phyloP scores from a whole-genome alignment of 2,797 vertebrate species.

The Lemur catta region DNA sequence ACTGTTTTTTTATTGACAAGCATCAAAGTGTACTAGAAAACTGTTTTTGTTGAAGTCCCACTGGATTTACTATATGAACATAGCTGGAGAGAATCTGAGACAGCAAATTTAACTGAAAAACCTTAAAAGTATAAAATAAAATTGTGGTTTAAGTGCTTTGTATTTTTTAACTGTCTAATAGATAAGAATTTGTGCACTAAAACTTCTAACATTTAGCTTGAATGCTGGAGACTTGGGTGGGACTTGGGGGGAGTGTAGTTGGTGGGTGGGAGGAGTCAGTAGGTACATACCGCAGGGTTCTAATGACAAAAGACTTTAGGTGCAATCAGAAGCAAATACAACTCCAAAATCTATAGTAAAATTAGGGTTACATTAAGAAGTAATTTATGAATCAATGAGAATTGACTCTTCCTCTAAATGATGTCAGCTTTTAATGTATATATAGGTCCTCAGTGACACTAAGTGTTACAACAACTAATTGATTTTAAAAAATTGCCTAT shows the following conservation, averaged over 20 bases:
- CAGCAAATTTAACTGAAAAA: neutral
- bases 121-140: neutral
- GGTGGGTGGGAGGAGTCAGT: neutral
- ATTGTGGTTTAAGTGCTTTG: neutral
- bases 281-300: neutral
- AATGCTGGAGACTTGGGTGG: neutral
- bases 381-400: neutral
- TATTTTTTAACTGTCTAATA: neutral
- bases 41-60: neutral
- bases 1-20: neutral
- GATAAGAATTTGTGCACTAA: neutral
- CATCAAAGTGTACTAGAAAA: neutral
- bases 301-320: neutral
- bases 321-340: neutral
- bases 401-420: neutral
- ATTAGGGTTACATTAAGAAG: neutral
- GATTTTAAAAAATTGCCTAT: neutral
- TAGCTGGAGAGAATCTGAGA: neutral
- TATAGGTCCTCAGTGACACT: neutral
- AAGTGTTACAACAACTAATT: neutral
- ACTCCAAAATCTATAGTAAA: neutral
- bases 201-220: neutral
- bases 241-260: rapidly evolving
- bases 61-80: neutral
- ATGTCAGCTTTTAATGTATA: neutral